Evolutionary conservation across 2,888 invertebrate genomes (phyloP).

Genomic region (Erebia ligea): DNA sequence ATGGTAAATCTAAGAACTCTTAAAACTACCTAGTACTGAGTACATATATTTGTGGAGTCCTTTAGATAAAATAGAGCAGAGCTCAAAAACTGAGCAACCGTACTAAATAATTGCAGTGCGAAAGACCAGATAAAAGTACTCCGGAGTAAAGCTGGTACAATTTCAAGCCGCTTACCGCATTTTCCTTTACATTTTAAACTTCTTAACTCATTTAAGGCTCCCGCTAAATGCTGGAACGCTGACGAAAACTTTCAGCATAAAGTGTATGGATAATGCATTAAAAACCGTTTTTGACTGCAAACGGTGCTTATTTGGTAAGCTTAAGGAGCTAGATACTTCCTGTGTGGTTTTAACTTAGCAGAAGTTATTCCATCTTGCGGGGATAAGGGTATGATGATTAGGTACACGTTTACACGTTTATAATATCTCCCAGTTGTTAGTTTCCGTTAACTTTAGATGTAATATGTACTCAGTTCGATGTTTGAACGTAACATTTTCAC

Average conservation of each 20-base stretch:
- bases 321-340: background rate
- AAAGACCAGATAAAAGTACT: constrained; percentile 16
- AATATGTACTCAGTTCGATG: too few relatives aligned
- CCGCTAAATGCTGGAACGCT: constrained; percentile 15
- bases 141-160: constrained; percentile 10
- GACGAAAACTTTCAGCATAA: constrained; percentile 18
- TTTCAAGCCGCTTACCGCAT: constrained; percentile 16
- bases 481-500: too few relatives aligned
- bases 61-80: background rate
- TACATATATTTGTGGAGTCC: background rate
- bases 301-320: background rate
- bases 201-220: constrained; percentile 25
- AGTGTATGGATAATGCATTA: constrained; percentile 32
- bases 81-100: background rate
- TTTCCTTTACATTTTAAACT: constrained; percentile 24
- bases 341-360: background rate
- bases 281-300: constrained; percentile 18
- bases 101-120: constrained; percentile 3
- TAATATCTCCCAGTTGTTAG: background rate
- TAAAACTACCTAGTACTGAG: too few relatives aligned
- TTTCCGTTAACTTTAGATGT: background rate
- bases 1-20: too few relatives aligned
- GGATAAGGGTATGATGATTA: too few relatives aligned
- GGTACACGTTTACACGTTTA: background rate
- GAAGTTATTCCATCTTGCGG: background rate